Base-by-base conservation (phyloP, 2,113 vertebrate genomes). In the Andinoacara biseriatus region DNA sequence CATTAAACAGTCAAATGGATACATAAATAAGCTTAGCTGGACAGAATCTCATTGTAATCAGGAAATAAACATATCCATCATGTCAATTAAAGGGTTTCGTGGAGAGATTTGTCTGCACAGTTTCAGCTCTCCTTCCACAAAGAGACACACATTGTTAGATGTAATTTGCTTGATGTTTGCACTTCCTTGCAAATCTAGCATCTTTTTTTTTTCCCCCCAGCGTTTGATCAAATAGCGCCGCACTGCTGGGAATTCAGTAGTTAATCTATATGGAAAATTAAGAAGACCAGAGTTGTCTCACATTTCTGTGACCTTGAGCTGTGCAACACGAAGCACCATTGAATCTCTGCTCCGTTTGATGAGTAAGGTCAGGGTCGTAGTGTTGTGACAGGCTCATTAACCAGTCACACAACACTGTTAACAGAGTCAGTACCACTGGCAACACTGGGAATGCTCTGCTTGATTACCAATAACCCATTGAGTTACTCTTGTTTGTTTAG, bases 1-100 rank as follows among this genome's bases (percentile, higher is more conserved):
- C 31, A 83, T 92, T 78, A 86, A 84, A 76, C 46, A 84, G 59
- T 65, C 2, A 18, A 85, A 92, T 75, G 78, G 81, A 91, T 78
- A 58, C 82, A 87, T 89, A 82, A 87, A 90, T 89, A 74, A 82
- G 38, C 35, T 46, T 54, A 79, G 46, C 11, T 10, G 31, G 62
- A 76, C 72, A 76, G 49, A 75, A 75, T 80, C 35, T 76, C 56
- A 11, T 81, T 82, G 81, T 74, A 76, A 92, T 92, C 84, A 91
- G 76, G 26, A 86, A 87, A 84, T 80, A 87, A 85, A 86, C 74
- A 83, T 78, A 86, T 89, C 82, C 69, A 92, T 94, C 87, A 89
- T 91, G 33, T 49, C 46, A 63, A 72, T 78, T 80, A 69, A 87
- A 74, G 57, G 38, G 6, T 46, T 85, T 76, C 81, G 74, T 10